Percentiles rank a stretch among this genome's conserved stretches.
Evolutionary conservation across 2,888 invertebrate species (phyloP).

Genomic region (Tiliacea aurago): DNA sequence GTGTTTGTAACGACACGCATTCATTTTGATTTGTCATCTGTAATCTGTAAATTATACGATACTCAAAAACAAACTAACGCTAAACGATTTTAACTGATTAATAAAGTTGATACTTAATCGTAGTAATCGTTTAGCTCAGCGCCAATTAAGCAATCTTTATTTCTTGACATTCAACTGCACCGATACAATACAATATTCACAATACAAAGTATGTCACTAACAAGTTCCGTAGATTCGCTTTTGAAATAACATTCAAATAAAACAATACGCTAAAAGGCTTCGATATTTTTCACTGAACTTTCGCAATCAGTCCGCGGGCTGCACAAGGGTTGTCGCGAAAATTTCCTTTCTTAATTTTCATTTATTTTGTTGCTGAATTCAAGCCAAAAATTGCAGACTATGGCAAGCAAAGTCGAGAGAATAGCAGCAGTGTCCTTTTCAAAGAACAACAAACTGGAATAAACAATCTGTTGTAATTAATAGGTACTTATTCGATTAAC

Average conservation of each 20-base stretch:
- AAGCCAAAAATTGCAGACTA: not conserved
- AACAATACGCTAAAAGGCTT: constrained; percentile 53
- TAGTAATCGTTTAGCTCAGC: not conserved
- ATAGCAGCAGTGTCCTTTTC: not conserved
- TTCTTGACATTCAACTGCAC: not conserved
- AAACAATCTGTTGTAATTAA: not conserved
- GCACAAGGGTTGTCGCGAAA: constrained; percentile 53
- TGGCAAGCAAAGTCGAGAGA: not conserved
- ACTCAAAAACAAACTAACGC: not conserved
- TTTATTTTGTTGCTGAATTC: no score
- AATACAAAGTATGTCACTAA: constrained; percentile 11
- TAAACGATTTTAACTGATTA: not conserved
- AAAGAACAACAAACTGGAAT: not conserved
- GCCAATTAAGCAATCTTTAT: not conserved
- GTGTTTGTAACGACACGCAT: not conserved
- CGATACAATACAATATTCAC: not conserved
- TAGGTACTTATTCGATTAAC: no score
- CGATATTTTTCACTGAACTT: constrained; percentile 67
- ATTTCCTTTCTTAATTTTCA: no score
- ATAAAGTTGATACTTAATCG: not conserved
- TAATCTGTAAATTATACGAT: not conserved
- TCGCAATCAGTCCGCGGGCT: constrained; percentile 60
- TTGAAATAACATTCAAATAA: constrained; percentile 52
- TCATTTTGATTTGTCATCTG: not conserved
- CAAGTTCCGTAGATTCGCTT: constrained; percentile 12